A percentile compares a stretch with the other conserved stretches of the same genome.
These are phyloP conservation scores for Ambastaia sidthimunki DNA, from an alignment of 2,797 vertebrate genomes.

Conservation along the genomic window DNA sequence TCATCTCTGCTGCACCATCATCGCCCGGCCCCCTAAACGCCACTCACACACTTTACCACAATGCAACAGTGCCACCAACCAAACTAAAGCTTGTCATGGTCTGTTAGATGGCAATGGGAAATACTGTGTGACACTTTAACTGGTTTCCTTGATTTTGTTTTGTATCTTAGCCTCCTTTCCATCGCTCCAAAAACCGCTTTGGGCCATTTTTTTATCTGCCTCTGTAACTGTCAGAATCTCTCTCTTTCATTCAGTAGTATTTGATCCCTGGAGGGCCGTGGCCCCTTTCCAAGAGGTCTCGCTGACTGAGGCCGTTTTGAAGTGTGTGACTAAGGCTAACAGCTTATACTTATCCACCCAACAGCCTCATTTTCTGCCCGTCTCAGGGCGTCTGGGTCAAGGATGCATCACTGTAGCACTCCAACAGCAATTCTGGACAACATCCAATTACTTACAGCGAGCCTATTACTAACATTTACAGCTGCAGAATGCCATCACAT, in stretches of 20 bases:
- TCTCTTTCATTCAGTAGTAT: slow-evolving; percentile 21
- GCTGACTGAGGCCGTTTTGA: slow-evolving; percentile 52
- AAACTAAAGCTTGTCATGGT: slow-evolving; percentile 1
- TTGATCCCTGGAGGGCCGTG: slow-evolving; percentile 28
- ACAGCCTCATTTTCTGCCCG: slow-evolving; percentile 56
- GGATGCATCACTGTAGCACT: slow-evolving; percentile 54
- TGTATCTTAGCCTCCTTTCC: neutral
- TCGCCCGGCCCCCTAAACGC: neutral
- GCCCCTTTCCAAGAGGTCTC: slow-evolving; percentile 38
- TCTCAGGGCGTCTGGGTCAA: slow-evolving; percentile 52
- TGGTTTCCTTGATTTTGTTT: slow-evolving; percentile 25
- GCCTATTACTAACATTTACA: slow-evolving; percentile 1
- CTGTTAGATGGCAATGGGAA: neutral
- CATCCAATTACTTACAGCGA: slow-evolving; percentile 23
- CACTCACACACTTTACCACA: slow-evolving; percentile 1
- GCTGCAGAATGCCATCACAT: neutral
- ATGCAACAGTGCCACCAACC: slow-evolving; percentile 16
- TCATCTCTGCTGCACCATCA: neutral
- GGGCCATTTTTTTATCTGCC: neutral
- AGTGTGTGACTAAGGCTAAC: slow-evolving; percentile 47
- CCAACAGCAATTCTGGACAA: slow-evolving; percentile 35
- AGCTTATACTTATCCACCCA: slow-evolving; percentile 53
- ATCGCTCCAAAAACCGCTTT: neutral
- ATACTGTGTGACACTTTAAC: slow-evolving; percentile 21
- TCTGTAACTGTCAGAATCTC: neutral